These are phyloP conservation scores for Epinephelus moara DNA, from an alignment of 2,113 vertebrate species.

Conservation along the genomic window DNA sequence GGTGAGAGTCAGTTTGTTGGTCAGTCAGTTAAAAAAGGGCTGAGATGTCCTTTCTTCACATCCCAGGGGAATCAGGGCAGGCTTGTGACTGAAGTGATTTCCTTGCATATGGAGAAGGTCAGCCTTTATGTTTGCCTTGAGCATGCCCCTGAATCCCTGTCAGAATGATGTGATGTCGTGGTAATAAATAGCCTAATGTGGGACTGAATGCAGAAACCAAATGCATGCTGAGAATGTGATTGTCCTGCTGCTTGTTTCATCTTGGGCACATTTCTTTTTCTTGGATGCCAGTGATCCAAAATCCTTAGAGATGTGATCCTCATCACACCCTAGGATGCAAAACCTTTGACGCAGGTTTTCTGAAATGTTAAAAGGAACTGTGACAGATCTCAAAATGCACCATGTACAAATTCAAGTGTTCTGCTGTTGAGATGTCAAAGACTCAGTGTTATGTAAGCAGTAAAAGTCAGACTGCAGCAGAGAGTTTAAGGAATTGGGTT, in stretches of 20 bases:
- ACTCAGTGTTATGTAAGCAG: conserved; percentile 19
- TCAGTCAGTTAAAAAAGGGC: neutral
- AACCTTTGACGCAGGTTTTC: neutral
- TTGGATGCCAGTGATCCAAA: neutral
- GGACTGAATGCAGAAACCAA: neutral
- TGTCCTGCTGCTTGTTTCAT: neutral
- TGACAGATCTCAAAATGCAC: neutral
- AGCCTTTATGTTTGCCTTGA: neutral
- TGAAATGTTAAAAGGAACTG: neutral
- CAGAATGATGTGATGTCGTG: neutral
- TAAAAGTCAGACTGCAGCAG: neutral
- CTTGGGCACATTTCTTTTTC: neutral
- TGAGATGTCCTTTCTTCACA: neutral
- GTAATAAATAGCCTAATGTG: neutral
- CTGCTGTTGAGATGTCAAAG: neutral
- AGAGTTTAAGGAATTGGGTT: neutral
- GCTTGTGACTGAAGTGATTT: conserved; percentile 26
- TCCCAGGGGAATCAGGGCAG: neutral
- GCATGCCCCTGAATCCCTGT: neutral
- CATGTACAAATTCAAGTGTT: neutral
- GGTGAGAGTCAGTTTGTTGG: conserved; percentile 83
- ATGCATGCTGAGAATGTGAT: neutral
- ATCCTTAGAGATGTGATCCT: neutral
- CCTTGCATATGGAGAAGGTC: conserved; percentile 1
- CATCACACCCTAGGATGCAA: neutral